Percentiles rank a stretch among this genome's conserved stretches.
These are phyloP conservation scores for Pseudomugil tenellus DNA, from an alignment of 2,797 vertebrate genomes.

Conservation along the genomic window DNA sequence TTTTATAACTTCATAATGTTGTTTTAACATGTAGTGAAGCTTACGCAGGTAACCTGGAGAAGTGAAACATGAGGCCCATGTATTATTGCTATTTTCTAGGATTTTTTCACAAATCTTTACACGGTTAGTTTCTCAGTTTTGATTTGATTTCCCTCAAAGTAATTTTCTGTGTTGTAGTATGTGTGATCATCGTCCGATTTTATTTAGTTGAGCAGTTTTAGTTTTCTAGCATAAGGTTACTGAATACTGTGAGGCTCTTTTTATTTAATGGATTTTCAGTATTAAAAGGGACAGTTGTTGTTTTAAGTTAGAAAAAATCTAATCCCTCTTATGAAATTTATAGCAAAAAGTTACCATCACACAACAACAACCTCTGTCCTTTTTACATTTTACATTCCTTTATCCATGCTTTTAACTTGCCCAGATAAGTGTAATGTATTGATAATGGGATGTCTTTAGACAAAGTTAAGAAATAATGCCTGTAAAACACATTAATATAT, in stretches of 20 bases:
- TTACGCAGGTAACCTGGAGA: slow-evolving; percentile 53
- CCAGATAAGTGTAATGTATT: slow-evolving; percentile 3
- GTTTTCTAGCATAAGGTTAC: neutral
- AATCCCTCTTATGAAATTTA: slow-evolving; percentile 10
- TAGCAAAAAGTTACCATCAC: slow-evolving; percentile 34
- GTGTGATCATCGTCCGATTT: slow-evolving; percentile 21
- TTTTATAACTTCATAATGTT: slow-evolving; percentile 74
- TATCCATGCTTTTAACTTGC: slow-evolving; percentile 26
- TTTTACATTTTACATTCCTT: slow-evolving; percentile 10
- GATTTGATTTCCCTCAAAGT: slow-evolving; percentile 16
- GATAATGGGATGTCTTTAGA: neutral
- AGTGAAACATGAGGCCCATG: neutral
- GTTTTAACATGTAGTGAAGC: slow-evolving; percentile 50
- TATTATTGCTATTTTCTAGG: neutral
- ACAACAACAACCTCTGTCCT: slow-evolving; percentile 10
- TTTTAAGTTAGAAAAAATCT: slow-evolving; percentile 24
- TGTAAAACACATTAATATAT: slow-evolving; percentile 5
- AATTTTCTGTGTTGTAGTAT: slow-evolving; percentile 4
- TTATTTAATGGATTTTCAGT: slow-evolving; percentile 24
- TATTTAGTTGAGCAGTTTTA: slow-evolving; percentile 28
- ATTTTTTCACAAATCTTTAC: slow-evolving; percentile 5
- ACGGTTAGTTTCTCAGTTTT: slow-evolving; percentile 1
- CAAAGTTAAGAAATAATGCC: neutral
- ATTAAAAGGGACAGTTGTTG: slow-evolving; percentile 7
- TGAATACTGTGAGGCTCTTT: slow-evolving; percentile 7